Percentiles rank a stretch among this genome's conserved stretches.
Conservation (phyloP, 2,113 vertebrate genomes). For the Xenopus tropicalis region UCB_Xtro_10.0 CM004443.2:183445001-183445500, state of each 20-base stretch:
- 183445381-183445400: too few species aligned
- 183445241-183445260: slow-evolving; percentile 65
- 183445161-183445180: slow-evolving; percentile 63
- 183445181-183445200: slow-evolving; percentile 67
- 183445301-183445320: slow-evolving; percentile 42
- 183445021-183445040: slow-evolving; percentile 32
- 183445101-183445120: slow-evolving; percentile 49
- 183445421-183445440: too few species aligned
- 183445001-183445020: slow-evolving; percentile 45
- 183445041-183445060: slow-evolving; percentile 48
- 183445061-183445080: slow-evolving; percentile 43
- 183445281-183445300: slow-evolving; percentile 52
- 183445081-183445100: slow-evolving; percentile 48
- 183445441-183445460: too few species aligned
- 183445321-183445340: background rate
- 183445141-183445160: slow-evolving; percentile 57
- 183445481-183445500: too few species aligned
- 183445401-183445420: too few species aligned
- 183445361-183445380: too few species aligned
- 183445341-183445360: too few species aligned
- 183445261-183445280: slow-evolving; percentile 57
- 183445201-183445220: slow-evolving; percentile 63
- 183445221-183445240: slow-evolving; percentile 68
- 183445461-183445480: too few species aligned
- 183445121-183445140: slow-evolving; percentile 53